Conservation (phyloP, 2,888 invertebrate genomes). For the Pristionchus maxplancki region DNA sequence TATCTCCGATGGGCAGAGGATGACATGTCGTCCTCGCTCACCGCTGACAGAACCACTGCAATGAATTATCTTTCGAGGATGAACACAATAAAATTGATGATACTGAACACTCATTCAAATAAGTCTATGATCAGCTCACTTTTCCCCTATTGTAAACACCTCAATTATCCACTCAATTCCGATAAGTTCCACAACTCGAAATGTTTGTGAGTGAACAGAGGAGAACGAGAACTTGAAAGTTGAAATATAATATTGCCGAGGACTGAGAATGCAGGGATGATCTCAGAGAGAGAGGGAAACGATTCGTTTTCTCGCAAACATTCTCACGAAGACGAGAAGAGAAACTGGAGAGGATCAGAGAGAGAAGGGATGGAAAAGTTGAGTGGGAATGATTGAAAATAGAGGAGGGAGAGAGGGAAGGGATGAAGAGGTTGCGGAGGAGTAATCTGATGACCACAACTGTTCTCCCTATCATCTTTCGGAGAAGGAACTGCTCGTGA, state of each 20-base stretch:
- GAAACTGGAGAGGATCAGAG: conserved; percentile 24
- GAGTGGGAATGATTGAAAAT: conserved; percentile 44
- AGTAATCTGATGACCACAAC: conserved; percentile 1
- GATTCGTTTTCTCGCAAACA: not conserved
- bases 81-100: not conserved
- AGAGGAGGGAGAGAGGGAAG: not conserved
- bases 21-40: conserved; percentile 50
- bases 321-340: conserved; percentile 10
- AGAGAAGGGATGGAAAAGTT: not conserved
- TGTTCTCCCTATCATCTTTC: conserved; percentile 9
- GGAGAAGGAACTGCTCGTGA: not conserved
- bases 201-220: not conserved
- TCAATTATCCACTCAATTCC: conserved; percentile 21
- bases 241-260: not conserved
- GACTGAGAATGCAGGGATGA: not conserved
- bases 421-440: not conserved
- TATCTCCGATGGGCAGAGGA: not conserved
- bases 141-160: not conserved
- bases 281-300: not conserved
- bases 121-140: not conserved
- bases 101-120: not conserved
- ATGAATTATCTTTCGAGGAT: not conserved
- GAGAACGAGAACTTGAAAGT: not conserved
- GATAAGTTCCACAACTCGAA: not conserved
- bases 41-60: conserved; percentile 36